phyloP scores from a whole-genome alignment of 2,797 vertebrate species.

The Gallinago solitaria region DNA sequence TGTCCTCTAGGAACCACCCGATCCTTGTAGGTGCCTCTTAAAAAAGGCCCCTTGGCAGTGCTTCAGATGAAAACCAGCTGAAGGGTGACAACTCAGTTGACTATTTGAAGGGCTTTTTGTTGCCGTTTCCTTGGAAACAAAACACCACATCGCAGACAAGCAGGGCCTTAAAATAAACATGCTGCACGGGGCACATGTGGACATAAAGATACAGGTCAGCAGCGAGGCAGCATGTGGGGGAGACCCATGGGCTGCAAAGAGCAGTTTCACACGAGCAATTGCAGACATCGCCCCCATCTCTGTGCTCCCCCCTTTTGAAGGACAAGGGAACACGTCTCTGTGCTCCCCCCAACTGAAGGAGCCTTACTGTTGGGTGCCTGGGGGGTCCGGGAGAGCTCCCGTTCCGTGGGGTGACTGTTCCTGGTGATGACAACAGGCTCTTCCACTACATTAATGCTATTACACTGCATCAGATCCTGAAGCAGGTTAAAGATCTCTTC shows the following conservation, averaged over 20 bases:
- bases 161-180: background rate
- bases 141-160: background rate
- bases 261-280: fast-evolving
- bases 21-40: background rate
- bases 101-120: background rate
- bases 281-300: background rate
- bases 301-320: background rate
- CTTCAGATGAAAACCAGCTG: background rate
- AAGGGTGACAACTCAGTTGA: background rate
- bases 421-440: slow-evolving; percentile 92
- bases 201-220: background rate
- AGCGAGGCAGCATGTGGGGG: fast-evolving
- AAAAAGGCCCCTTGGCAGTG: background rate
- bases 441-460: slow-evolving; percentile 96
- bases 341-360: background rate
- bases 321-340: background rate
- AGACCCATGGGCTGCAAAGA: background rate
- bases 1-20: background rate
- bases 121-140: background rate
- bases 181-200: background rate
- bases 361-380: slow-evolving; percentile 88
- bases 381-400: slow-evolving; percentile 85
- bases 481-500: slow-evolving; percentile 98
- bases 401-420: slow-evolving; percentile 86
- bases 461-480: slow-evolving; percentile 98